phyloP scores from a whole-genome alignment of 2,888 invertebrate species.

The Cataglyphis cursor region DNA sequence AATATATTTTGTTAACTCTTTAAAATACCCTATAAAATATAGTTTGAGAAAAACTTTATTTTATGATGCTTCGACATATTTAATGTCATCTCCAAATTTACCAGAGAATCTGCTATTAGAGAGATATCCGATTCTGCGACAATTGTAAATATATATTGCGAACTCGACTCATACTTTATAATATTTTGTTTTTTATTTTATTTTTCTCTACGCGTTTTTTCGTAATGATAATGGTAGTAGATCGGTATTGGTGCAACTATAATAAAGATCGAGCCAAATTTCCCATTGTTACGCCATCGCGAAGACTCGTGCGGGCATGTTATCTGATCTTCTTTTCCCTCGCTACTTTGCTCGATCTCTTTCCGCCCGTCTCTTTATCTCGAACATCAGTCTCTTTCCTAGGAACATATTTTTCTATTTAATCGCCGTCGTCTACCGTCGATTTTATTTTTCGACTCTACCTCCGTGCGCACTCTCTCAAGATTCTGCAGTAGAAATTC shows the following conservation, averaged over 20 bases:
- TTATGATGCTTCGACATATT: background rate
- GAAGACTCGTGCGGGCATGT: conserved; percentile 13
- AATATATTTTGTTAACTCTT: background rate
- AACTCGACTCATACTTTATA: background rate
- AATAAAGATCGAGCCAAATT: conserved; percentile 15
- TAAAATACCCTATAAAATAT: too few species aligned
- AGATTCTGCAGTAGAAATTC: conserved; percentile 12
- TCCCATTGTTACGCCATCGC: conserved; percentile 17
- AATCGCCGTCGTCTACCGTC: conserved; percentile 38
- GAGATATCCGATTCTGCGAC: background rate
- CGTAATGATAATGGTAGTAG: background rate
- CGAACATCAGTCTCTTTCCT: conserved; percentile 30
- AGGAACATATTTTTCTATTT: conserved; percentile 55
- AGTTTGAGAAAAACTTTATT: too few species aligned
- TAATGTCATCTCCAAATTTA: background rate
- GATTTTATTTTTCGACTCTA: conserved; percentile 31
- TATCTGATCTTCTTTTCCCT: conserved; percentile 31
- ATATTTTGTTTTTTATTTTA: background rate
- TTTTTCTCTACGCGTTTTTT: background rate
- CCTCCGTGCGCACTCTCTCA: background rate
- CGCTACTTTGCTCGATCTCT: background rate
- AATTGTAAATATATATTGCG: background rate
- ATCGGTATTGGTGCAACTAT: background rate
- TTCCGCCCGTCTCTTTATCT: conserved; percentile 28
- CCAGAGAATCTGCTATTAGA: background rate